These are phyloP conservation scores for Corvus moneduloides DNA, from an alignment of 2,113 vertebrate genomes.

Conservation along the genomic window DNA sequence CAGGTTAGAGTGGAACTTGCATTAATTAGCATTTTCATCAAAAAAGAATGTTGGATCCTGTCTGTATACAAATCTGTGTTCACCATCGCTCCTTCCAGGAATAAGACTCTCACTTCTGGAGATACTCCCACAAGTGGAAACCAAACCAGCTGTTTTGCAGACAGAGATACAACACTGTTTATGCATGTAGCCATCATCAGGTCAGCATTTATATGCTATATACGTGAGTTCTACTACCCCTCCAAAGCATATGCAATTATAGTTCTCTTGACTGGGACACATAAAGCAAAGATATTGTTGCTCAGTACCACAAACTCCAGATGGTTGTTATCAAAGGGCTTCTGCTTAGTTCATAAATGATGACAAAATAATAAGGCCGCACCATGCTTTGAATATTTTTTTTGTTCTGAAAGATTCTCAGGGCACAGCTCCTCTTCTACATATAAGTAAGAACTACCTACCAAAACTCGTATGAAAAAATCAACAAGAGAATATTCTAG, in stretches of 20 bases:
- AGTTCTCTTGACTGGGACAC: background rate
- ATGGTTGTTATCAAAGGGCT: background rate
- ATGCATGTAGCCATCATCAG: rapidly evolving
- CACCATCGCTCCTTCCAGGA: background rate
- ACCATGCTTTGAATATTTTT: background rate
- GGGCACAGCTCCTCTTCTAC: background rate
- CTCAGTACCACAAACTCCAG: background rate
- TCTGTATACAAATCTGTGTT: rapidly evolving
- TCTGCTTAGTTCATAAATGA: background rate
- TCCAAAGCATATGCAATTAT: background rate
- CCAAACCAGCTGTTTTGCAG: background rate
- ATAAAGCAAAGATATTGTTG: background rate
- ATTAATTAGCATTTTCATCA: background rate
- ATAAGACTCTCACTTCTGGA: background rate
- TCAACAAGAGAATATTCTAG: background rate
- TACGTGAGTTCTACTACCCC: background rate
- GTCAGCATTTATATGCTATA: background rate
- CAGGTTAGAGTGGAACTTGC: background rate
- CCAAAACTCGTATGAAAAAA: background rate
- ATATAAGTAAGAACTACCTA: background rate
- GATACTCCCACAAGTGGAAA: background rate
- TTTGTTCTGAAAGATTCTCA: background rate
- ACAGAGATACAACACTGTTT: background rate
- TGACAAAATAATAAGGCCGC: background rate
- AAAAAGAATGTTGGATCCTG: background rate